Conservation (phyloP, 2,113 vertebrate genomes). For the Triplophysa siluroides region DNA sequence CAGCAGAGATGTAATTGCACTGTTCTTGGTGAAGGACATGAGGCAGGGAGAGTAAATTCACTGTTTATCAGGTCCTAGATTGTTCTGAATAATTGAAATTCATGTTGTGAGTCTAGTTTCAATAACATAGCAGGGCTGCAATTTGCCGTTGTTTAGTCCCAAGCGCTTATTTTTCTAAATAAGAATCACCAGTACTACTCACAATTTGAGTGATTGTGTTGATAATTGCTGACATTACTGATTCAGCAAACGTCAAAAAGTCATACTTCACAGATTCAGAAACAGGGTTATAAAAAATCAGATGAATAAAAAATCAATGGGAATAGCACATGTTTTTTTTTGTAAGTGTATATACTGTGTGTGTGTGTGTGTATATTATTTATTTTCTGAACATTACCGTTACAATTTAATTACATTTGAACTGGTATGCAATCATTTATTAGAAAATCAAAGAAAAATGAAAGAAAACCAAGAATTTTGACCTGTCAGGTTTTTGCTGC, state of each 20-base stretch:
- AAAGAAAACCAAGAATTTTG: slow-evolving; percentile 9
- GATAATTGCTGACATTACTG: slow-evolving; percentile 36
- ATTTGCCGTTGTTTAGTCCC: slow-evolving; percentile 41
- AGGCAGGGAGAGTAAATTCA: slow-evolving; percentile 59
- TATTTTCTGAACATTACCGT: not conserved
- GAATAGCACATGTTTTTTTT: not conserved
- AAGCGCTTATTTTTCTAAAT: slow-evolving; percentile 46
- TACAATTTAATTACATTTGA: not conserved
- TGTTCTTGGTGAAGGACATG: slow-evolving; percentile 73
- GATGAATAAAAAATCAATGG: not conserved
- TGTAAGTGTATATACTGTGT: not conserved
- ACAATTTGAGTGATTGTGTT: slow-evolving; percentile 37
- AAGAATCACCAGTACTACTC: slow-evolving; percentile 46
- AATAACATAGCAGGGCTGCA: slow-evolving; percentile 49
- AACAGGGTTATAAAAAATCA: not conserved
- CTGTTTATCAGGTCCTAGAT: slow-evolving; percentile 64
- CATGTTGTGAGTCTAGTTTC: slow-evolving; percentile 51
- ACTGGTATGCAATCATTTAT: not conserved
- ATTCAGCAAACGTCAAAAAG: slow-evolving; percentile 21
- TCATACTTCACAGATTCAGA: slow-evolving; percentile 26
- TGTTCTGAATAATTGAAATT: slow-evolving; percentile 55
- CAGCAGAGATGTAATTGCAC: slow-evolving; percentile 71
- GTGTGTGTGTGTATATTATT: no score
- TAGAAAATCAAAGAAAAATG: not conserved
- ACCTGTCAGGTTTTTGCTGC: slow-evolving; percentile 47